Percentiles rank a stretch among this genome's conserved stretches.
phyloP scores from a whole-genome alignment of 2,797 vertebrate species.

The Crax fasciolata region DNA sequence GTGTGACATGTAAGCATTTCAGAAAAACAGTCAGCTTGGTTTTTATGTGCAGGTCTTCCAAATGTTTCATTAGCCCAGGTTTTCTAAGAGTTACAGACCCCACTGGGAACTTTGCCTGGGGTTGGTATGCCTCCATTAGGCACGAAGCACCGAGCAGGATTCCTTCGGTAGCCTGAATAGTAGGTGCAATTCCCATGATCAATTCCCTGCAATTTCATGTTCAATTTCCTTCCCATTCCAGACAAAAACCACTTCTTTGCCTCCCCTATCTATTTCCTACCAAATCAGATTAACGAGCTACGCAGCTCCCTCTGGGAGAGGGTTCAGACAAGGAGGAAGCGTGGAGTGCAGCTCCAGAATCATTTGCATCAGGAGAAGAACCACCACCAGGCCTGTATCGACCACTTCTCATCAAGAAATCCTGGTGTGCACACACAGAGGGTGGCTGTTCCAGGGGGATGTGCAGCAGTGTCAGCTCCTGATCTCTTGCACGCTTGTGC shows the following conservation, averaged over 20 bases:
- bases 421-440: rapidly evolving
- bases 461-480: neutral
- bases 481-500: rapidly evolving
- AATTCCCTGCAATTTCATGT: neutral
- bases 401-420: neutral
- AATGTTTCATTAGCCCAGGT: neutral
- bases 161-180: rapidly evolving
- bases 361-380: rapidly evolving
- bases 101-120: neutral
- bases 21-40: neutral
- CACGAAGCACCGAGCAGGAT: neutral
- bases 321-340: neutral
- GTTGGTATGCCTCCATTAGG: neutral
- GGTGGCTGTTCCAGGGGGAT: rapidly evolving
- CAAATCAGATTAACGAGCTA: neutral
- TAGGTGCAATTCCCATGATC: neutral
- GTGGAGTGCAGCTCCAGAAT: neutral
- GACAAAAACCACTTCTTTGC: neutral
- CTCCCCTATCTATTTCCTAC: neutral
- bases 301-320: rapidly evolving
- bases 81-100: neutral
- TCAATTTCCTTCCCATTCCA: neutral
- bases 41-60: neutral
- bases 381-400: rapidly evolving
- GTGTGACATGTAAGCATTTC: neutral